Evolutionary conservation across 2,797 vertebrate genomes (phyloP).

Genomic region (Thamnophis elegans): DNA sequence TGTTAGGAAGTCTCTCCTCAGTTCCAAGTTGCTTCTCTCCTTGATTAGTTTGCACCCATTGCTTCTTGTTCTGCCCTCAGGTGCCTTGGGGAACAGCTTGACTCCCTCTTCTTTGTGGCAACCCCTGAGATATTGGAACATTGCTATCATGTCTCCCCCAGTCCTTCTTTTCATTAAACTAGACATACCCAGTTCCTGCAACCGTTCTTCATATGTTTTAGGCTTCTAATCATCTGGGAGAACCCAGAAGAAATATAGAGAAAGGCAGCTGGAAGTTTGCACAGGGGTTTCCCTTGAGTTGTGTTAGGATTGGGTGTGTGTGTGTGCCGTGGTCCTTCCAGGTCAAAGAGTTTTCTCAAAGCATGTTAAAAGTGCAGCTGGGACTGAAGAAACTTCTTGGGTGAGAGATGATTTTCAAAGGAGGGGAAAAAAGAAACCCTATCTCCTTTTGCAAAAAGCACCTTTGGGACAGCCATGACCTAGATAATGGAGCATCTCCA

Average conservation of each 20-base stretch:
- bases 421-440: neutral
- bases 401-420: neutral
- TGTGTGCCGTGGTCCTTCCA: neutral
- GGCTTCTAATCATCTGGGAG: neutral
- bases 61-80: fast-evolving
- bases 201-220: fast-evolving
- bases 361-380: neutral
- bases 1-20: neutral
- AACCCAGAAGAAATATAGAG: neutral
- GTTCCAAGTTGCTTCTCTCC: neutral
- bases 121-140: neutral
- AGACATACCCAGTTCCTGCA: neutral
- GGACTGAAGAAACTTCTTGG: neutral
- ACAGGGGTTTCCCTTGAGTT: neutral
- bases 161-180: neutral
- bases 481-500: neutral
- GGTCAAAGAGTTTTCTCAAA: neutral
- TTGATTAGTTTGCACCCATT: fast-evolving
- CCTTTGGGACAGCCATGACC: neutral
- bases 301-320: neutral
- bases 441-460: neutral
- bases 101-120: fast-evolving
- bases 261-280: neutral
- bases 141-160: neutral
- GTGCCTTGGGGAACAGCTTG: neutral